Evolutionary conservation across 35 echinoderm and acorn worm species (phyloP).

Genomic region (Heliocidaris erythrogramma): DNA sequence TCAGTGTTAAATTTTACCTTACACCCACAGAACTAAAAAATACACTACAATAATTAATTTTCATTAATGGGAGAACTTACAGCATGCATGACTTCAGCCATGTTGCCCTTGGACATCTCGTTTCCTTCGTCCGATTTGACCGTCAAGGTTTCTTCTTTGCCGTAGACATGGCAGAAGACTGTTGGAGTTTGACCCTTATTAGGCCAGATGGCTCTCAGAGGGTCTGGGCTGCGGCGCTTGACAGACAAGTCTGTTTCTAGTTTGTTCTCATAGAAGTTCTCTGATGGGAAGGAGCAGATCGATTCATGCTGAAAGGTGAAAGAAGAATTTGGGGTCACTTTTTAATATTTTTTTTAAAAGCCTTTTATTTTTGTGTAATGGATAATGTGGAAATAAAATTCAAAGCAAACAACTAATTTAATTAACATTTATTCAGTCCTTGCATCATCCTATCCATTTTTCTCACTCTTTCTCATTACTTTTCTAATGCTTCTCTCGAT

Average conservation of each 20-base stretch:
- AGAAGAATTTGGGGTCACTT: background rate
- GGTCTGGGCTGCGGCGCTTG: constrained; percentile 52
- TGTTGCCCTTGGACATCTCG: constrained; percentile 77
- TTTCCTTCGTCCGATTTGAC: constrained; percentile 77
- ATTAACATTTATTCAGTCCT: too few species aligned
- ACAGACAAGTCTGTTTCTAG: constrained; percentile 67
- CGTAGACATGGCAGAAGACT: constrained; percentile 81
- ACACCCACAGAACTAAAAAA: too few species aligned
- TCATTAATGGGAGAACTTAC: constrained; percentile 48
- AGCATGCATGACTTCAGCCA: constrained; percentile 70
- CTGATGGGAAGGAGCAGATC: constrained; percentile 81
- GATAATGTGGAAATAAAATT: background rate
- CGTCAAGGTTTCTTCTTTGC: constrained; percentile 80
- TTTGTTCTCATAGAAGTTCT: constrained; percentile 67
- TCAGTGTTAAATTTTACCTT: too few species aligned
- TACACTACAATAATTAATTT: too few species aligned
- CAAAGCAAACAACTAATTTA: background rate
- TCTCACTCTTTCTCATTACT: too few species aligned
- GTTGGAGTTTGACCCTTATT: constrained; percentile 40
- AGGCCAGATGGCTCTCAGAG: constrained; percentile 67
- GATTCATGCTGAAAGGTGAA: constrained; percentile 56
- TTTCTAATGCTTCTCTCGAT: too few species aligned
- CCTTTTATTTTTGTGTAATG: background rate
- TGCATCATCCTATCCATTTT: too few species aligned
- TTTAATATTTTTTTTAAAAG: background rate